Base-by-base conservation (phyloP, 2,797 vertebrate species). In the Lepilemur ruficaudatus region DNA sequence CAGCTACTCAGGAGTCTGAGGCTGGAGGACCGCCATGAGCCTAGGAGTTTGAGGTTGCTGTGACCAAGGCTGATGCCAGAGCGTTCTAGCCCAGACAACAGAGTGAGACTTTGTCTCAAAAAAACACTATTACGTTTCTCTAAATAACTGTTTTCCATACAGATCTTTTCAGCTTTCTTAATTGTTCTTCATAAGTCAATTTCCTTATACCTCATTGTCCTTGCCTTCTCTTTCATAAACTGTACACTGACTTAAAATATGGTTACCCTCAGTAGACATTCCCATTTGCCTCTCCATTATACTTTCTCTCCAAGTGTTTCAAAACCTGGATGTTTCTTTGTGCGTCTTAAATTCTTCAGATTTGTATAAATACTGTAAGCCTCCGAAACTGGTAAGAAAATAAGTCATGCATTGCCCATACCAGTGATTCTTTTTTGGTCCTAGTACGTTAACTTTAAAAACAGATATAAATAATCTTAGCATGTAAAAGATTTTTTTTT, bases 121-220 rank as follows among this genome's bases (percentile, higher is more conserved):
- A 55, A 90, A 38, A 38, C 38, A 70, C 15, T 90, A 11, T 67
- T 67, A 22, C 59, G 4, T 91, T 50, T 86, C 41, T 67, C 28
- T 78, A 41, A 63, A 79, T 57, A 17, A 93, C 76, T 92, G 18
- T 89, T 95, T 95, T 70, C 78, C 81, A 23, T 75, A 52, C 30
- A 81, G 8, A 81, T 91, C 75, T 81, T 91, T 59, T 82, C 28
- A 91, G 32, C 25, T 59, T 90, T 30, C 86, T 65, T 59, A 59
- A 41, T 82, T 88, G 25, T 92, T 72, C 55, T 83, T 83, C 30
- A 8, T 79, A 86, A 81, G 25, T 95, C 69, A 76, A 30, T 61
- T 76, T 89, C 32, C 5, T 7, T 89, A 70, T 17, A 70, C 18
- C 14, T 78, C 41, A 35, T 70, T 81, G 84, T 86, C 48, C 38